Base-by-base conservation (phyloP, 2,888 invertebrate species). In the Eupithecia subfuscata region DNA sequence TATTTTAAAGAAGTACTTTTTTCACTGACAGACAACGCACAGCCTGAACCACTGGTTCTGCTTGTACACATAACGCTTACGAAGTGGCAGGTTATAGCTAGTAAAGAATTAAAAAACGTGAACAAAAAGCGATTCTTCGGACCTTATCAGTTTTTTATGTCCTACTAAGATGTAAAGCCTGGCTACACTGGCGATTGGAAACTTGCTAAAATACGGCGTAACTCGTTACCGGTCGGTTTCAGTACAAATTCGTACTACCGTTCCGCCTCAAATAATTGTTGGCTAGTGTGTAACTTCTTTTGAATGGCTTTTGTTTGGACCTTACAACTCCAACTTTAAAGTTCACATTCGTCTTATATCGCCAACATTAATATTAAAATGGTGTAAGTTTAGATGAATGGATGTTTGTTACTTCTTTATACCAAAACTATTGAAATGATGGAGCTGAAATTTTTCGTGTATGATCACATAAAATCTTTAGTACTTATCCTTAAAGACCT, bases 221-320 rank as follows among this genome's bases (percentile, higher is more conserved):
- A 94, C 90, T 94, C 92, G 93, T 91, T 92, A 94, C 93, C 90
- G 92, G 92, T 91, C 86, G 89, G 90, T 91, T 92, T 89, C 88
- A 86, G 89, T 87, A 87, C 90, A 90, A 92, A 92, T 90, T 92
- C 85, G 88, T 87, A 89, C 88, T 89, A 89, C 87, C 85, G 84
- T 86, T 86, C 87, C 85, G 84, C 84, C 48, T 78, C 67, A 25
- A 70, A 74, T 82, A 82, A 67, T 82, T 79, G 78, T 78, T 75
- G 72, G 76, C 76, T 76, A 68, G 74, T 69, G 60, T 78, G 76
- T 78, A 75, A 77, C 75, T 79, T 78, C 78, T 82, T 80, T 82
- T 77, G 64, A 77, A 78, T 75, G 34, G 70, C 60, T 25, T 64
- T 34, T 64, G 60, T 60, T 60, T 60, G 60, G 60, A 60, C 60